These are phyloP conservation scores for Sula dactylatra DNA, from an alignment of 2,113 vertebrate genomes.

Conservation along the genomic window DNA sequence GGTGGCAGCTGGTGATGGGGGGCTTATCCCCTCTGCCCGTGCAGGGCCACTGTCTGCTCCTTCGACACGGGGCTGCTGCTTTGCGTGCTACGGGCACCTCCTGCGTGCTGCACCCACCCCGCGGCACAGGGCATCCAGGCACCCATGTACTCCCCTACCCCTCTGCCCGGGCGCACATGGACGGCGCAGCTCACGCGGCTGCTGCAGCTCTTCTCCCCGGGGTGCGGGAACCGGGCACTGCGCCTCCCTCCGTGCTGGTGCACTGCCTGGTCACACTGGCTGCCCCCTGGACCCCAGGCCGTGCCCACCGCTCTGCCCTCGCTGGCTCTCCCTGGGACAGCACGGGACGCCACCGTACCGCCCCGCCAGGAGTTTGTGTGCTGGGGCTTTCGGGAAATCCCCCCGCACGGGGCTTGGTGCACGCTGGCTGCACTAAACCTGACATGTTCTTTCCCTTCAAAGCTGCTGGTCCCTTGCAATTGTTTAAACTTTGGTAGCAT, in stretches of 20 bases:
- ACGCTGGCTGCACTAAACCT: background rate
- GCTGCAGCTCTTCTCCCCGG: background rate
- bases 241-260: accelerated
- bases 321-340: background rate
- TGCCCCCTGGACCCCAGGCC: background rate
- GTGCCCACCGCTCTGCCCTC: background rate
- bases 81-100: background rate
- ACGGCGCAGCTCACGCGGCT: background rate
- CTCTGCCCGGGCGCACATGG: background rate
- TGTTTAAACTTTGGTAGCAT: slow-evolving; percentile 35
- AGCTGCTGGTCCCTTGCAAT: background rate
- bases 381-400: background rate
- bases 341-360: accelerated
- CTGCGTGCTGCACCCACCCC: accelerated
- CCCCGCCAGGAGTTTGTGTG: accelerated
- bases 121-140: accelerated
- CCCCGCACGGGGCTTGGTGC: accelerated
- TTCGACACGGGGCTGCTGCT: too few relatives aligned
- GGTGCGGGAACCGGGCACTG: background rate
- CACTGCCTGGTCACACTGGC: accelerated
- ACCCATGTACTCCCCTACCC: accelerated
- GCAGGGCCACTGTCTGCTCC: background rate
- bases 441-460: background rate
- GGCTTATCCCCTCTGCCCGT: background rate
- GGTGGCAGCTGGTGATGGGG: background rate